phyloP scores from a whole-genome alignment of 30 jellyfish, hydroid and myxozoan species.

The Hydractinia symbiolongicarpus region DNA sequence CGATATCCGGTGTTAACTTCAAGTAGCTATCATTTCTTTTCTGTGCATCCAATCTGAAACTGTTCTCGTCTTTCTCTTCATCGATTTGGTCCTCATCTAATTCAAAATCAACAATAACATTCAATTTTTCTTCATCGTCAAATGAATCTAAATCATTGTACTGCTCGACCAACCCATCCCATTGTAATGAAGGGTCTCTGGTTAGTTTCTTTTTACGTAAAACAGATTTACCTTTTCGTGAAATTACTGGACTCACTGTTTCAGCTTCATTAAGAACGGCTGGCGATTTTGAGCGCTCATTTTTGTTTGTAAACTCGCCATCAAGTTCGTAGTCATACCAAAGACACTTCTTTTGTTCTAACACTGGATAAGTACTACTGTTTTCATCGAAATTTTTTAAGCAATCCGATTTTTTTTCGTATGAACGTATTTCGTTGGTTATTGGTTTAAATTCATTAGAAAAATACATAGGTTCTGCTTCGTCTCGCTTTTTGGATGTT shows the following conservation, averaged over 20 bases:
- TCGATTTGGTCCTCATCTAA: not conserved
- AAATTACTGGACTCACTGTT: not conserved
- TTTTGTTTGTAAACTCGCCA: too few species aligned
- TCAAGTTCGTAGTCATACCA: not conserved
- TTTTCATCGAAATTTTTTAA: too few species aligned
- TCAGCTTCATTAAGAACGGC: not conserved
- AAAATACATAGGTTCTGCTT: too few species aligned
- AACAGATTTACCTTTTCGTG: not conserved
- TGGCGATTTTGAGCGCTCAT: not conserved
- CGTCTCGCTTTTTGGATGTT: too few species aligned
- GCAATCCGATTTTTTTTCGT: too few species aligned
- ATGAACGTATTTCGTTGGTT: too few species aligned
- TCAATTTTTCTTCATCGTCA: not conserved
- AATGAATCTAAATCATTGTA: not conserved
- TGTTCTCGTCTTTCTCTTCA: not conserved
- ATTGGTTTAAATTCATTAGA: too few species aligned
- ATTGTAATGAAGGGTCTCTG: not conserved
- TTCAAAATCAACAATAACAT: slow-evolving; percentile 9
- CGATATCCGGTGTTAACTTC: slow-evolving; percentile 1
- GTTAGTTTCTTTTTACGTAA: not conserved
- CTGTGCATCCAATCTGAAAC: not conserved
- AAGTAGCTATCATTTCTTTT: not conserved
- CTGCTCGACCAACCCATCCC: slow-evolving; percentile 4
- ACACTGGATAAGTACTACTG: too few species aligned
- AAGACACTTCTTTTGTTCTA: not conserved